These are phyloP conservation scores for Sitta europaea DNA, from an alignment of 2,113 vertebrate species.

Conservation along the genomic window DNA sequence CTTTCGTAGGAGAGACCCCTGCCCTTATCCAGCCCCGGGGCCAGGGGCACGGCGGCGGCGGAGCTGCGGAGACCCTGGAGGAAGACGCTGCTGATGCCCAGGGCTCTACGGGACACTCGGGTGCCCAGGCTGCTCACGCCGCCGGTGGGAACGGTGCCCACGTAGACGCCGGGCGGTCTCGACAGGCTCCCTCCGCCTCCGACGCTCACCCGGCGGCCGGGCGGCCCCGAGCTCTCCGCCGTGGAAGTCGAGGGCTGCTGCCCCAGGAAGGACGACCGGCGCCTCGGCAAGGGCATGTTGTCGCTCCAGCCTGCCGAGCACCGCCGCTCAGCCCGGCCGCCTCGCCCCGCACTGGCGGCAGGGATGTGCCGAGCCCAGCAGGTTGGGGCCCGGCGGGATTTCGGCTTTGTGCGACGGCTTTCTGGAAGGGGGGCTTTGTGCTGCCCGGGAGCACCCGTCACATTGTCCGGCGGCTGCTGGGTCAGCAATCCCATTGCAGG, in stretches of 20 bases:
- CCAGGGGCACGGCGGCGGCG: constrained; percentile 61
- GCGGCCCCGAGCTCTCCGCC: constrained; percentile 65
- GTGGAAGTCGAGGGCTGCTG: constrained; percentile 61
- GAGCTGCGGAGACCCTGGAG: constrained; percentile 87
- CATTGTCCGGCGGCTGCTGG: constrained; percentile 63
- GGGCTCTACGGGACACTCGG: constrained; percentile 85
- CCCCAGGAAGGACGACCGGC: constrained; percentile 82
- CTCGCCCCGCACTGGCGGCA: neutral
- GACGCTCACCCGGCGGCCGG: constrained; percentile 58
- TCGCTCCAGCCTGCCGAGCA: constrained; percentile 2
- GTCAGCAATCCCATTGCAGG: constrained; percentile 76
- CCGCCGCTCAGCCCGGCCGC: constrained; percentile 28
- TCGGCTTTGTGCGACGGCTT: constrained; percentile 65
- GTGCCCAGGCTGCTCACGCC: constrained; percentile 77
- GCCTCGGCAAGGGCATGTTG: constrained; percentile 85
- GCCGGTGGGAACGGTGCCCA: constrained; percentile 72
- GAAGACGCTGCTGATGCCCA: constrained; percentile 94
- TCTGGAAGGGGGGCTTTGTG: constrained; percentile 82
- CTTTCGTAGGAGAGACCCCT: constrained; percentile 59
- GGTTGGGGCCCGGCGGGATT: constrained; percentile 51
- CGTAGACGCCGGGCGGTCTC: constrained; percentile 75
- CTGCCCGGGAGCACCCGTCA: constrained; percentile 4
- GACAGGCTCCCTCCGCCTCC: neutral
- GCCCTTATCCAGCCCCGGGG: constrained; percentile 69
- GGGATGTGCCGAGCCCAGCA: constrained; percentile 65